A percentile compares a stretch with the other conserved stretches of the same genome.
Conservation (phyloP, 2,113 vertebrate genomes). For the Cheirogaleus medius region DNA sequence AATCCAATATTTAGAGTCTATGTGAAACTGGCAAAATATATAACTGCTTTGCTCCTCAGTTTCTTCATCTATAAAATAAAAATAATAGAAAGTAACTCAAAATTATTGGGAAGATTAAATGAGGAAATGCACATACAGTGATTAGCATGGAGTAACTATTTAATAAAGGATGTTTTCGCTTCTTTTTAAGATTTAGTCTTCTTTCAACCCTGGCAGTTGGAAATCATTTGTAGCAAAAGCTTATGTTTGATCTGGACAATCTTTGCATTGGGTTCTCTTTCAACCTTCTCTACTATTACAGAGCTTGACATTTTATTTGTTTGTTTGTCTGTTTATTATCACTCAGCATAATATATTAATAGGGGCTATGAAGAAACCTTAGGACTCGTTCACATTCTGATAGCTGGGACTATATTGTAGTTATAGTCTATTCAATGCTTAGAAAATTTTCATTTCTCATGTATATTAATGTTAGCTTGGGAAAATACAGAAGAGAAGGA, state of each 20-base stretch:
- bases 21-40: not conserved
- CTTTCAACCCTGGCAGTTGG: not conserved
- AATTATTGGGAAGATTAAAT: not conserved
- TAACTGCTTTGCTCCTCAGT: not conserved
- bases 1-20: not conserved
- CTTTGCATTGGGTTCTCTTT: not conserved
- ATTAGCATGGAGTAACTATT: not conserved
- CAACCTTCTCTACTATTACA: not conserved
- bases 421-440: not conserved
- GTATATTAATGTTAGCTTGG: conserved; percentile 32
- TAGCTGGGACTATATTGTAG: not conserved
- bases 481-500: conserved; percentile 31
- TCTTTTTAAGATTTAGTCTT: not conserved
- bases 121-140: not conserved
- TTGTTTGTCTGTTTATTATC: not conserved
- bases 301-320: not conserved
- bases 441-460: not conserved
- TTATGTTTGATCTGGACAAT: not conserved
- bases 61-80: conserved; percentile 1
- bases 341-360: not conserved
- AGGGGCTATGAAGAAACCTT: not conserved
- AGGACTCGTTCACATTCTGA: not conserved
- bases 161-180: not conserved
- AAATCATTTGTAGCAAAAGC: not conserved
- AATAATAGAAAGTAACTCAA: not conserved